Percentiles rank a stretch among this genome's conserved stretches.
phyloP scores from a whole-genome alignment of 2,888 invertebrate species.

The Papilio gigon region DNA sequence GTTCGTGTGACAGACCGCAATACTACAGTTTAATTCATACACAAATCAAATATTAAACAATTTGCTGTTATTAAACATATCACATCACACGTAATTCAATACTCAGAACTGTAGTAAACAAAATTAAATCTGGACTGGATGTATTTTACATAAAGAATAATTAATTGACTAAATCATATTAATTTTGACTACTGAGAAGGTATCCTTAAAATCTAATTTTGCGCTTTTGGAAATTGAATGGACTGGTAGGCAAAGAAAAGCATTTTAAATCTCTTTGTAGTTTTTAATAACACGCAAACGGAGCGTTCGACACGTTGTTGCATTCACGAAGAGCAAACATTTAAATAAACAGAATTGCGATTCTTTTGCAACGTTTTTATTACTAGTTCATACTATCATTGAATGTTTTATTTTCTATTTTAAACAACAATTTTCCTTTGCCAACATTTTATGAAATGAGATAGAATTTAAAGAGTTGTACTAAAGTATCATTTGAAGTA shows the following conservation, averaged over 20 bases:
- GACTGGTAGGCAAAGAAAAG: not conserved
- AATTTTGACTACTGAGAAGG: no score
- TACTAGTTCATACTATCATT: not conserved
- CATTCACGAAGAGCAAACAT: conserved; percentile 11
- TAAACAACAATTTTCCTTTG: no score
- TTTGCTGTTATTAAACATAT: not conserved
- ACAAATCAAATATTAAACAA: conserved; percentile 18
- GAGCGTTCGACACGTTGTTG: not conserved
- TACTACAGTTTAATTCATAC: conserved; percentile 22
- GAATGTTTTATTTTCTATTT: not conserved
- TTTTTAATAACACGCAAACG: conserved; percentile 2
- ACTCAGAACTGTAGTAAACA: no score
- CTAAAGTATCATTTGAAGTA: not conserved
- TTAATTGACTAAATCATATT: no score
- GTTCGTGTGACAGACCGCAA: conserved; percentile 19
- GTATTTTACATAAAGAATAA: no score
- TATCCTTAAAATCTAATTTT: no score
- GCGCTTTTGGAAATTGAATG: no score
- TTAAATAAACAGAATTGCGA: conserved; percentile 6
- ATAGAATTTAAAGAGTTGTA: not conserved
- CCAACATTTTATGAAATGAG: not conserved
- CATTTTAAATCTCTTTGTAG: not conserved
- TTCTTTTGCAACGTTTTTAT: not conserved
- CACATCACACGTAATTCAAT: no score
- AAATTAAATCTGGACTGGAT: no score